Conservation (phyloP, 2,797 vertebrate species). For the Chelon auratus region DNA sequence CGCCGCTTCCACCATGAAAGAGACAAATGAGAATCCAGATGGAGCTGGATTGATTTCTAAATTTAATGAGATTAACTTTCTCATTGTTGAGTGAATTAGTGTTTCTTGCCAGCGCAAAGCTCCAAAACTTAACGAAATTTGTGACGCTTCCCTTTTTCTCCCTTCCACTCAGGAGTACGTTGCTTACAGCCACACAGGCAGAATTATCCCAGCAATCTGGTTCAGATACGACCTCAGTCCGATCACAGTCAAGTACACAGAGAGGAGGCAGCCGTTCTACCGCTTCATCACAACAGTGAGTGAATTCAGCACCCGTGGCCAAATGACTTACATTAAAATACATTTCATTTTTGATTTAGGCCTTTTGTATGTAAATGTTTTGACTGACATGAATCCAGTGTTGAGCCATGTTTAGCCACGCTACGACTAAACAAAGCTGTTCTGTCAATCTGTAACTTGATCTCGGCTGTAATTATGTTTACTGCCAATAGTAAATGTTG, state of each 20-base stretch:
- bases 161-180: slow-evolving; percentile 91
- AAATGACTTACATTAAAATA: neutral
- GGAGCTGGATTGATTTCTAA: slow-evolving; percentile 3
- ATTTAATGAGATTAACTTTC: slow-evolving; percentile 10
- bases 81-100: neutral
- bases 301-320: slow-evolving; percentile 23
- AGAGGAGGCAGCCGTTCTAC: slow-evolving; percentile 95
- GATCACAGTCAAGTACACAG: slow-evolving; percentile 99
- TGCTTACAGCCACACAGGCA: slow-evolving; percentile 97
- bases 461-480: neutral
- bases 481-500: neutral
- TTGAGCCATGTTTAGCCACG: too few species aligned
- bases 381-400: too few species aligned
- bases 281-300: slow-evolving; percentile 99
- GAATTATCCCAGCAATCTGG: slow-evolving; percentile 99
- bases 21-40: slow-evolving; percentile 18
- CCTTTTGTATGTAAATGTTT: too few species aligned
- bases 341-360: too few species aligned
- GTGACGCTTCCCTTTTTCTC: neutral
- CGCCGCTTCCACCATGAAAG: neutral
- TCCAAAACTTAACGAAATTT: neutral
- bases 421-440: too few species aligned
- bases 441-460: too few species aligned
- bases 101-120: neutral
- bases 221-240: slow-evolving; percentile 99